phyloP scores from a whole-genome alignment of 1,140 invertebrate genomes.

The Caenorhabditis brenneri region DNA sequence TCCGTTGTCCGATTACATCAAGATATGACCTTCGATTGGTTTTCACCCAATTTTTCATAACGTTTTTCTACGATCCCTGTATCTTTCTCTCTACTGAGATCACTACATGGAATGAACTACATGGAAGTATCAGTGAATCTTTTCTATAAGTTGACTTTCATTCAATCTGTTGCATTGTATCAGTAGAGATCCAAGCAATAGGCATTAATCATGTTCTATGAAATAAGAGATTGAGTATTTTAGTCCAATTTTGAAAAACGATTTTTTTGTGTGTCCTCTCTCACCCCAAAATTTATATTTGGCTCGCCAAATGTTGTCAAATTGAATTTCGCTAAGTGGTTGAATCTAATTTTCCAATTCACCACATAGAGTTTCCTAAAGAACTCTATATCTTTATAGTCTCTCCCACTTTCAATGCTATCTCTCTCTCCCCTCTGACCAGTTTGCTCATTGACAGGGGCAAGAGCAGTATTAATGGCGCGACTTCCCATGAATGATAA shows the following conservation, averaged over 20 bases:
- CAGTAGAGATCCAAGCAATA: too few relatives aligned
- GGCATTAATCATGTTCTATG: too few relatives aligned
- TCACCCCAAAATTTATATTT: not conserved
- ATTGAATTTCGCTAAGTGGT: slow-evolving; percentile 17
- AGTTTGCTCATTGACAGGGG: not conserved
- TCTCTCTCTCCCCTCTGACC: not conserved
- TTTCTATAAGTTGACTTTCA: too few relatives aligned
- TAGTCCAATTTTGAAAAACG: too few relatives aligned
- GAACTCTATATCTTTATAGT: not conserved
- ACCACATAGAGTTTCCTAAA: not conserved
- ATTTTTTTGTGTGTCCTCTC: not conserved
- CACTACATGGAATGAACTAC: too few relatives aligned
- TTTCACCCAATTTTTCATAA: not conserved
- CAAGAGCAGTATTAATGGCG: slow-evolving; percentile 27
- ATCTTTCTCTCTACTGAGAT: too few relatives aligned
- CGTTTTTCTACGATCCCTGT: not conserved
- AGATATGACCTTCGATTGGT: slow-evolving; percentile 17
- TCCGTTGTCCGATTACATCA: not conserved
- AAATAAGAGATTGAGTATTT: too few relatives aligned
- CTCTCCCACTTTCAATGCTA: not conserved
- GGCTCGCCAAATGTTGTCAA: not conserved
- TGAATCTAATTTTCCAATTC: slow-evolving; percentile 15
- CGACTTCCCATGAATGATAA: slow-evolving; percentile 33
- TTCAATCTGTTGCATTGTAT: too few relatives aligned
- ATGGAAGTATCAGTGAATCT: too few relatives aligned